Evolutionary conservation across 2,113 vertebrate species (phyloP), one percentile per base, ranked within the genome.

Genomic region (Sturnus vulgaris): DNA sequence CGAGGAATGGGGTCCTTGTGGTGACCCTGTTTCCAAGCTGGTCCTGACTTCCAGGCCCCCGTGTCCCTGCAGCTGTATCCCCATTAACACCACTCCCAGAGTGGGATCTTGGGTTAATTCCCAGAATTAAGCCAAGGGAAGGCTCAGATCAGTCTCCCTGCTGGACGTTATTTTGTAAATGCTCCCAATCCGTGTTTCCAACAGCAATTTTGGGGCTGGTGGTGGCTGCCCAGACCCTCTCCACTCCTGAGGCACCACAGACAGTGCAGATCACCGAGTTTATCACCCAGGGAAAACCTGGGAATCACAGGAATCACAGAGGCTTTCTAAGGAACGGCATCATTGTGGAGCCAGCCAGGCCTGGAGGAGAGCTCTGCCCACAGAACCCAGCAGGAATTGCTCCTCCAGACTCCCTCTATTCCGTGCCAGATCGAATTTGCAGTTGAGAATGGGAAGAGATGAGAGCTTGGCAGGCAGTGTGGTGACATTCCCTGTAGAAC

Each of bases 401-500:
- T 84, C 37, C 59, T 77, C 40, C 84, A 92, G 75, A 76, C 76
- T 73, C 68, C 30, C 30, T 15, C 40, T 47, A 9, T 16, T 75
- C 65, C 1, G 4, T 40, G 73, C 79, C 82, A 90, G 79, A 81
- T 37, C 0, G 5, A 49, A 82, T 68, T 79, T 88, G 35, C 68
- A 8, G 56, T 5, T 35, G 82, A 59, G 69, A 84, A 82, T 3
- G 53, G 66, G 82, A 52, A 60, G 80, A 70, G 61, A 81, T 46
- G 92, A 90, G 79, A 70, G 27, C 30, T 52, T 28, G 22, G 65
- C 70, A 88, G 59, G 40, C 77, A 71, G 50, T 12, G 81, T 19
- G 86, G 83, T 95, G 81, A 83, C 79, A 49, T 59, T 42, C 63
- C 55, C 89, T 59, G 65, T 75, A 46, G 88, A 86, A 84, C 81